phyloP scores from a whole-genome alignment of 2,888 invertebrate genomes.

The Caradrina clavipalpis region DNA sequence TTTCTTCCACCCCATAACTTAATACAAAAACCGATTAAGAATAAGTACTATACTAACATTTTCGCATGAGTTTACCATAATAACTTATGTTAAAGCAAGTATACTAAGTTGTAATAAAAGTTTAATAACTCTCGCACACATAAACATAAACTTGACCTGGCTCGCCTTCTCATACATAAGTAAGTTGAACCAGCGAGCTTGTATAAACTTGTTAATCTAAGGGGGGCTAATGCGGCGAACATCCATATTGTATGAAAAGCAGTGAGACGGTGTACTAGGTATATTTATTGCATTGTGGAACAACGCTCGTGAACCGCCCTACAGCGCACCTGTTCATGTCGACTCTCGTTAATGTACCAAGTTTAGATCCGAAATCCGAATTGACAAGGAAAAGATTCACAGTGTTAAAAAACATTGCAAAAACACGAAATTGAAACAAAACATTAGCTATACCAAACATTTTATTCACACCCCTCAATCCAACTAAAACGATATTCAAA shows the following conservation, averaged over 20 bases:
- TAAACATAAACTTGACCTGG: slow-evolving; percentile 25
- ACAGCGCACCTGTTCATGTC: slow-evolving; percentile 62
- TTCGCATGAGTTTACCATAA: not conserved
- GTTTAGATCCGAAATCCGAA: slow-evolving; percentile 37
- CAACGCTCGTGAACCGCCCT: slow-evolving; percentile 55
- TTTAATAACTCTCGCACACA: slow-evolving; percentile 13
- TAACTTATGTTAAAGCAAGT: not conserved
- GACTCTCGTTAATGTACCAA: slow-evolving; percentile 58
- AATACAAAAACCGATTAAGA: too few relatives aligned
- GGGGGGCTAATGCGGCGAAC: slow-evolving; percentile 79
- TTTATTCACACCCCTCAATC: not conserved
- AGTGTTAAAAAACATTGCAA: not conserved
- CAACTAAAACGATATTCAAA: not conserved
- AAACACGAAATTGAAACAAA: not conserved
- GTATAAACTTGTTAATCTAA: slow-evolving; percentile 80
- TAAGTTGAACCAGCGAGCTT: slow-evolving; percentile 76
- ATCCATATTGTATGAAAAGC: slow-evolving; percentile 79
- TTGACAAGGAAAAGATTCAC: not conserved
- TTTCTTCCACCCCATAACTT: too few relatives aligned
- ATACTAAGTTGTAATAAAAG: slow-evolving; percentile 19
- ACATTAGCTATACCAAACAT: not conserved
- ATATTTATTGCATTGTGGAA: slow-evolving; percentile 78
- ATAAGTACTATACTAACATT: not conserved
- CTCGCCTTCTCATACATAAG: slow-evolving; percentile 75
- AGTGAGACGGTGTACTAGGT: slow-evolving; percentile 67